Evolutionary conservation across 2,797 vertebrate genomes (phyloP).

Genomic region (Pampus argenteus): DNA sequence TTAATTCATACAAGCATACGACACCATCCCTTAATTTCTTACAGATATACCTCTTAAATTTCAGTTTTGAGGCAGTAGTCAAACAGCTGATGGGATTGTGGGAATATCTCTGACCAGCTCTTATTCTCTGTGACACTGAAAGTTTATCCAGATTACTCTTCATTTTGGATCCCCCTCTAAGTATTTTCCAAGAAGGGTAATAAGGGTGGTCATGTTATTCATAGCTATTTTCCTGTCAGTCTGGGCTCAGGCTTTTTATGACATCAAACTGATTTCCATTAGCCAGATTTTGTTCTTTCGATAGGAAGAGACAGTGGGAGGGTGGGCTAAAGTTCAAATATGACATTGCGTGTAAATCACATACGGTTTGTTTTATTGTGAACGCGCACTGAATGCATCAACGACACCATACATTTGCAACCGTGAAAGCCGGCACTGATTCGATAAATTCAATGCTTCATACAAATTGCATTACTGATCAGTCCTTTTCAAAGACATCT

Average conservation of each 20-base stretch:
- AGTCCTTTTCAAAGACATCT: conserved; percentile 25
- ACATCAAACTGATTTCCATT: conserved; percentile 79
- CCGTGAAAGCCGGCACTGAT: conserved; percentile 54
- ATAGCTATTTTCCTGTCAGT: conserved; percentile 85
- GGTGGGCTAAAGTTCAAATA: conserved; percentile 70
- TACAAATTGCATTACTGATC: conserved; percentile 16
- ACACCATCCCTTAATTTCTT: conserved; percentile 63
- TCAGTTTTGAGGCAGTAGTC: conserved; percentile 52
- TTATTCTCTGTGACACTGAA: conserved; percentile 78
- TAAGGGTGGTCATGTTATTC: conserved; percentile 84
- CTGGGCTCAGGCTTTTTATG: conserved; percentile 68
- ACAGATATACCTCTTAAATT: conserved; percentile 63
- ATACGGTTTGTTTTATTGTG: conserved; percentile 45
- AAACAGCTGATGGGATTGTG: conserved; percentile 71
- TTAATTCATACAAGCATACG: conserved; percentile 42
- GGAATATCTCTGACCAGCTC: conserved; percentile 60
- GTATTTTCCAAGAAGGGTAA: conserved; percentile 81
- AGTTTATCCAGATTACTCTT: conserved; percentile 78
- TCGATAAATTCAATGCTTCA: conserved; percentile 60
- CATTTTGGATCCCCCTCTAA: conserved; percentile 74
- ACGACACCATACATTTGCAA: conserved; percentile 35
- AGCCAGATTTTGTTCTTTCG: conserved; percentile 63
- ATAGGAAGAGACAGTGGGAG: conserved; percentile 66
- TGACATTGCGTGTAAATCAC: conserved; percentile 64
- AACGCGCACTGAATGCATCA: conserved; percentile 58